These are phyloP conservation scores for Megalops cyprinoides DNA, from an alignment of 2,797 vertebrate species.

Conservation along the genomic window DNA sequence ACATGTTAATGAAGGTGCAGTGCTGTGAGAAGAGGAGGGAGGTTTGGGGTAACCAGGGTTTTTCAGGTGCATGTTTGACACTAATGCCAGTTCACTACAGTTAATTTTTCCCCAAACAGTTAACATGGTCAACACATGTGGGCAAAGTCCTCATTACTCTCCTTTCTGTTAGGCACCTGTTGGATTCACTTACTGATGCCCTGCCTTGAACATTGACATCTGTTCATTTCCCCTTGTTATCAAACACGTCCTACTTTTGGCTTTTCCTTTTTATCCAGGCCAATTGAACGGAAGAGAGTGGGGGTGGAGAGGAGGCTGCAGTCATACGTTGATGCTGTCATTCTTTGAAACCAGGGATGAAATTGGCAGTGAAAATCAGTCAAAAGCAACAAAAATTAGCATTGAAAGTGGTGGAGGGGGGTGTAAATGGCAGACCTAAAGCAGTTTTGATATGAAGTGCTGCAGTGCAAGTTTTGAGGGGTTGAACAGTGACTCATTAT, in stretches of 20 bases:
- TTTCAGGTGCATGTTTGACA: background rate
- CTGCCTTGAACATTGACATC: background rate
- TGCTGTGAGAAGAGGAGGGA: background rate
- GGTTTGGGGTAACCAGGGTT: background rate
- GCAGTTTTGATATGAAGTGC: constrained; percentile 2
- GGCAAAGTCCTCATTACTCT: background rate
- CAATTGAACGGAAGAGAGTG: background rate
- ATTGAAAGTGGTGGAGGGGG: background rate
- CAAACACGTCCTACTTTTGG: background rate
- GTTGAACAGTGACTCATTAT: constrained; percentile 13
- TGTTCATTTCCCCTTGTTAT: background rate
- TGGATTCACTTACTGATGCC: background rate
- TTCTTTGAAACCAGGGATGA: background rate
- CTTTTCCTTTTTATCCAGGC: background rate
- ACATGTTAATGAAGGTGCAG: background rate
- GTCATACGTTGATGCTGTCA: background rate
- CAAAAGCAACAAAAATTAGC: background rate
- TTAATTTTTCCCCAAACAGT: background rate
- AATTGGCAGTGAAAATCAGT: background rate
- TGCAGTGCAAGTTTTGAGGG: background rate
- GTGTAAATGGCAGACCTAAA: constrained; percentile 8
- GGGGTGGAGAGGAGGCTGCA: background rate
- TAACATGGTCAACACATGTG: background rate
- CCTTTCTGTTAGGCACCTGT: background rate
- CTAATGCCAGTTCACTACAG: too few species aligned